Evolutionary conservation across 2,888 invertebrate genomes (phyloP).

Genomic region (Aphidius colemani): DNA sequence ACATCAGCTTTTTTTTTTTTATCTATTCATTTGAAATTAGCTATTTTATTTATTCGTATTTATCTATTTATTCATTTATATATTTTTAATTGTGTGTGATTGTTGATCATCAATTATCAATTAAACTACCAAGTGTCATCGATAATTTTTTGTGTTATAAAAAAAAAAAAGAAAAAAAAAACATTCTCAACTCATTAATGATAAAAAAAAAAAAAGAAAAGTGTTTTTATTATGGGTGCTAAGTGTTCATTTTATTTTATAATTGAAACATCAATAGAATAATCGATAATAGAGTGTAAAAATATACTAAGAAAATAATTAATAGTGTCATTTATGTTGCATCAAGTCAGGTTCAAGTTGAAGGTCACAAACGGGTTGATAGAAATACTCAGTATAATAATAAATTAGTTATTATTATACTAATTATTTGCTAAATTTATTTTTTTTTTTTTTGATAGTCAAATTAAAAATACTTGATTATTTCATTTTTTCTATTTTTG

Average conservation of each 20-base stretch:
- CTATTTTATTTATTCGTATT: neutral
- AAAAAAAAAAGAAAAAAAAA: neutral
- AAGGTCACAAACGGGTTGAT: conserved; percentile 31
- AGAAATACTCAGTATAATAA: neutral
- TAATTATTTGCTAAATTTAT: neutral
- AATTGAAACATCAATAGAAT: conserved; percentile 7
- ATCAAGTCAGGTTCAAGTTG: conserved; percentile 39
- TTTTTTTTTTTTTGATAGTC: conserved; percentile 16
- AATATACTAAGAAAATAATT: conserved; percentile 10
- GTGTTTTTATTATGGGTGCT: conserved; percentile 3
- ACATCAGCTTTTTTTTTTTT: neutral
- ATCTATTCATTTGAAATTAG: neutral
- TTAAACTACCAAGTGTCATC: neutral
- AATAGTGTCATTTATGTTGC: conserved; percentile 17
- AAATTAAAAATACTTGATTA: neutral
- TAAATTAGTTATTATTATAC: neutral
- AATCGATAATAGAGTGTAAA: neutral
- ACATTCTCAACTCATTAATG: neutral
- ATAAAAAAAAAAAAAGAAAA: neutral
- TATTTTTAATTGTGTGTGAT: conserved; percentile 4
- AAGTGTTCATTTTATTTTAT: conserved; percentile 13
- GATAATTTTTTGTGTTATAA: neutral
- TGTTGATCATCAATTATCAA: neutral
- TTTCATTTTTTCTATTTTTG: no score
- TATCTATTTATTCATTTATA: neutral